Evolutionary conservation across 2,888 invertebrate genomes (phyloP), one percentile per base, ranked within the genome.

Genomic region (Rosalia funebris): DNA sequence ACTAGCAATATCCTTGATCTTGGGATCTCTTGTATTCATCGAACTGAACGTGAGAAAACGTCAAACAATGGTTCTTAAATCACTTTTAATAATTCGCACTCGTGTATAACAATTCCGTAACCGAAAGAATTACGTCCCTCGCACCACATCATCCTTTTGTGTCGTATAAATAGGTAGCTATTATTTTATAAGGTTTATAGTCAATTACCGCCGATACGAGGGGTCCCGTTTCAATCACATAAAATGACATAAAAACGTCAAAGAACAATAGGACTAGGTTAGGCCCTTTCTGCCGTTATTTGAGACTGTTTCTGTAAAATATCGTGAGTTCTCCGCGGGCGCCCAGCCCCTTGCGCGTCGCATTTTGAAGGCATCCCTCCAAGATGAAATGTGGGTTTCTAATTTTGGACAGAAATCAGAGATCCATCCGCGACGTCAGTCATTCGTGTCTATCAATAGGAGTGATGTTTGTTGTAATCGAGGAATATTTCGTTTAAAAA

Each of bases 181-280:
- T 66, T 66, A 66, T 66, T 66, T 66, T 63, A 66, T 37, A 52
- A 46, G 52, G 57, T 67, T 70, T 70, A 68, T 66, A 62, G 66
- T 64, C 70, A 70, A 70, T 72, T 72, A 72, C 63, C 56, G 65
- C 62, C 57, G 65, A 72, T 71, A 71, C 70, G 48, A 62, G 63
- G 63, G 67, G 57, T 71, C 54, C 69, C 69, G 63, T 67, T 68
- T 72, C 72, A 69, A 72, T 71, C 70, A 72, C 71, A 63, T 68
- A 64, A 69, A 69, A 64, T 68, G 66, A 71, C 70, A 70, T 71
- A 71, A 71, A 71, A 72, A 72, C 62, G 72, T 72, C 72, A 72
- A 62, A 66, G 66, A 71, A 71, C 68, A 71, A 71, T 62, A 60
- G 53, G 66, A 25, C 48, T 58, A 46, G 60, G 61, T 60, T 60